Evolutionary conservation across 2,797 vertebrate genomes (phyloP).

Genomic region (Hozukius guyotensis): DNA sequence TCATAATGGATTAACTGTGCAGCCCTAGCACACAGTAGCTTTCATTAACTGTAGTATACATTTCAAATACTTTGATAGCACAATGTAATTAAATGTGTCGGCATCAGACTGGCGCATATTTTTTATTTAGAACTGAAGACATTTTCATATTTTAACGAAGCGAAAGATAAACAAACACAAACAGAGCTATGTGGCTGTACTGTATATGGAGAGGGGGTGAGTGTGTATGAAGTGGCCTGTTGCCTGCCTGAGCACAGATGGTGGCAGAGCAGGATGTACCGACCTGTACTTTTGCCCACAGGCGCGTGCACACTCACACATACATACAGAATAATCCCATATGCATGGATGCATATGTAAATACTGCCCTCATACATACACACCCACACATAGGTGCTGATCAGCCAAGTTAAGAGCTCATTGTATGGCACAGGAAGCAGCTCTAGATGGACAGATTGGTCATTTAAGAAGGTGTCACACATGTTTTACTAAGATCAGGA

Average conservation of each 20-base stretch:
- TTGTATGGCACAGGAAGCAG: constrained; percentile 40
- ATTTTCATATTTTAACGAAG: background rate
- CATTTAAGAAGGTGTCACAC: constrained; percentile 20
- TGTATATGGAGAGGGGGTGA: constrained; percentile 37
- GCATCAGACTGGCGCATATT: background rate
- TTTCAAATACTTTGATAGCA: background rate
- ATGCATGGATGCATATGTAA: constrained; percentile 68
- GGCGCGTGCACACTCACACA: constrained; percentile 18
- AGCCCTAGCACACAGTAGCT: background rate
- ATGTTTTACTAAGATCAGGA: constrained; percentile 25
- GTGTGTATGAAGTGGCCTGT: constrained; percentile 70
- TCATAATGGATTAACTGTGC: background rate
- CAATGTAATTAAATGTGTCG: background rate
- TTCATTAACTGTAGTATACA: background rate
- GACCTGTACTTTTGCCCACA: constrained; percentile 74
- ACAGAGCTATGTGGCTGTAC: constrained; percentile 35
- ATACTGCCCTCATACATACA: constrained; percentile 45
- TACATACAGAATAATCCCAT: constrained; percentile 42
- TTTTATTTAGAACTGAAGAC: background rate
- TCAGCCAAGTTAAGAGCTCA: constrained; percentile 49
- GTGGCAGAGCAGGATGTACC: constrained; percentile 81
- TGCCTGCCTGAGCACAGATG: constrained; percentile 84
- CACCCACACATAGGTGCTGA: constrained; percentile 33
- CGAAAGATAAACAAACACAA: constrained; percentile 1
- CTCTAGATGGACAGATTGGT: constrained; percentile 1